Conservation (phyloP, 2,888 invertebrate species). For the Steinernema carpocapsae region DNA sequence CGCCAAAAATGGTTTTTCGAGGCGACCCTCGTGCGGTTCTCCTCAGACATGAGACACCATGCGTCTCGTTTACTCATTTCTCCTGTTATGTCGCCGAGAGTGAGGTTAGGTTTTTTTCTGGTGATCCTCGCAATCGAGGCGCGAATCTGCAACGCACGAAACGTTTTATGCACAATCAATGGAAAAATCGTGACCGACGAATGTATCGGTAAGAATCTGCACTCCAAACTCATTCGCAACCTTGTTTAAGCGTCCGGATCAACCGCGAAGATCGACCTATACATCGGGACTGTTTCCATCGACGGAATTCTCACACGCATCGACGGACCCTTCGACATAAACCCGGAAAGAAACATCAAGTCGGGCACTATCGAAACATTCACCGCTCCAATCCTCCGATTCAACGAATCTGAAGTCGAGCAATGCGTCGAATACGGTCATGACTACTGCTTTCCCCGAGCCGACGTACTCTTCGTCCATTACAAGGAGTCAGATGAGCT, state of each 20-base stretch:
- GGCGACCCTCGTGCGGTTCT: too few relatives aligned
- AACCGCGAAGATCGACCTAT: background rate
- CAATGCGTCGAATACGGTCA: slow-evolving; percentile 9
- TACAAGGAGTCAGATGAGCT: background rate
- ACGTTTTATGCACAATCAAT: background rate
- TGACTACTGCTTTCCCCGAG: slow-evolving; percentile 18
- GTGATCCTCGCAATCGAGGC: background rate
- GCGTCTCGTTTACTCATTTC: too few relatives aligned
- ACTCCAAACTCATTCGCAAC: background rate
- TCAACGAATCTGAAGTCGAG: background rate
- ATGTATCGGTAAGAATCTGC: background rate
- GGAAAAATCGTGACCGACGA: background rate
- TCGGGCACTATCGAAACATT: slow-evolving; percentile 14
- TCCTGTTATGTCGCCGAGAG: background rate
- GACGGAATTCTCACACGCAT: background rate
- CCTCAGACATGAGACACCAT: background rate
- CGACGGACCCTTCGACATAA: background rate
- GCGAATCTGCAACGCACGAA: background rate
- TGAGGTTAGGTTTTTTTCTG: background rate
- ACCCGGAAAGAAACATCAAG: background rate
- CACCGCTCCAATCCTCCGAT: background rate
- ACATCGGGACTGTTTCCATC: background rate
- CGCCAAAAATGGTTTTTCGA: too few relatives aligned
- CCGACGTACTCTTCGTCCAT: background rate
- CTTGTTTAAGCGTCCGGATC: background rate